A percentile compares a stretch with the other conserved stretches of the same genome.
phyloP scores from a whole-genome alignment of 2,113 vertebrate species.

The Erythrocercus mccallii region DNA sequence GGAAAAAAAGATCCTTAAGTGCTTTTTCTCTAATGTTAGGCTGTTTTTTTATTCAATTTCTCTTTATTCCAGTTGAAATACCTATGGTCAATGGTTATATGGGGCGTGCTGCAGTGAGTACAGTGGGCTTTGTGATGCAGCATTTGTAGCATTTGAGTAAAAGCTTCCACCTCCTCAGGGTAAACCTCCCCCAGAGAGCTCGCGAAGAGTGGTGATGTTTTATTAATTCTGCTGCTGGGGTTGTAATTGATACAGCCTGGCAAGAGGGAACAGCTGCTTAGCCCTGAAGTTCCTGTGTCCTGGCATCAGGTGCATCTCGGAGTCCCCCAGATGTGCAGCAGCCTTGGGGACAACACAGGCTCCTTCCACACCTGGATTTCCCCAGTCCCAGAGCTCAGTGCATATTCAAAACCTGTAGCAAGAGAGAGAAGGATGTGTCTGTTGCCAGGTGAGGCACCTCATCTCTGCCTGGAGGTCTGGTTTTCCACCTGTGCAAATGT shows the following conservation, averaged over 20 bases:
- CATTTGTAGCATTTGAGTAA: neutral
- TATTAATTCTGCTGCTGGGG: neutral
- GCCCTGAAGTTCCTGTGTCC: neutral
- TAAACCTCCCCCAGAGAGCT: neutral
- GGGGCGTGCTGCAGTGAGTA: neutral
- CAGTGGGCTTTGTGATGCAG: neutral
- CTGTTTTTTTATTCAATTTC: neutral
- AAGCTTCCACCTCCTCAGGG: neutral
- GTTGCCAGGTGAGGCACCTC: neutral
- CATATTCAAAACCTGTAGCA: neutral
- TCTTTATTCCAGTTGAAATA: neutral
- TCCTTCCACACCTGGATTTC: neutral
- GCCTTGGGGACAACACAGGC: neutral
- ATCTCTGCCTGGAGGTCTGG: neutral
- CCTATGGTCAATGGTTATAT: rapidly evolving
- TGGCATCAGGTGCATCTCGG: rapidly evolving
- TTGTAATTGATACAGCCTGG: neutral
- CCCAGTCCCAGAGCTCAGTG: neutral
- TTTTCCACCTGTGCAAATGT: neutral
- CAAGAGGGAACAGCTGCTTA: neutral
- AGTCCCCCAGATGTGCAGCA: neutral
- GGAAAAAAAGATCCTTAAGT: neutral
- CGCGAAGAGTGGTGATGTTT: rapidly evolving
- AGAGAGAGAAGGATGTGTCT: neutral
- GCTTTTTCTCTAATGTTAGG: neutral